These are phyloP conservation scores for Erebia epiphron DNA, from an alignment of 2,888 invertebrate species.

Conservation along the genomic window DNA sequence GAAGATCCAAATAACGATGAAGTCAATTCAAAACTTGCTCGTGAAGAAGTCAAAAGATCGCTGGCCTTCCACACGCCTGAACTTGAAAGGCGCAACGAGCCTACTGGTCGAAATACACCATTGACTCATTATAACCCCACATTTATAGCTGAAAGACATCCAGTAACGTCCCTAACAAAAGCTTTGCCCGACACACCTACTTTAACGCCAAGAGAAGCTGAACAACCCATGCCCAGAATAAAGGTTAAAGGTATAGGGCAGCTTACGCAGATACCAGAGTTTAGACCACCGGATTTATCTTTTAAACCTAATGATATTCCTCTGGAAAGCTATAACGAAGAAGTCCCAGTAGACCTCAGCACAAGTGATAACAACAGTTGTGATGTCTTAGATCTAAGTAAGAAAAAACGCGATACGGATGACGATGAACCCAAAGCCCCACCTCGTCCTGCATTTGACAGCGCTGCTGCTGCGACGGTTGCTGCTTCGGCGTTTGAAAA, in stretches of 20 bases:
- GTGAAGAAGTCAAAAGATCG: constrained; percentile 82
- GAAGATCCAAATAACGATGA: constrained; percentile 93
- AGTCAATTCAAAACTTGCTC: constrained; percentile 79
- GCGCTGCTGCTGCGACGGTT: constrained; percentile 66
- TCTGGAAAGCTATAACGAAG: constrained; percentile 72
- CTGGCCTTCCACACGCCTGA: constrained; percentile 81
- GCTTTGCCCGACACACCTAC: constrained; percentile 64
- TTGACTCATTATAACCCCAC: constrained; percentile 71
- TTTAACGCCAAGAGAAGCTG: constrained; percentile 66
- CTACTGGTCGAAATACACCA: constrained; percentile 69
- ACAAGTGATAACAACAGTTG: constrained; percentile 81
- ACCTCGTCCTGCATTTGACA: constrained; percentile 77
- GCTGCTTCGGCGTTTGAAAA: constrained; percentile 77
- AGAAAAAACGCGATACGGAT: constrained; percentile 84
- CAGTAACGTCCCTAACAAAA: constrained; percentile 65
- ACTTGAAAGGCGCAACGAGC: constrained; percentile 69
- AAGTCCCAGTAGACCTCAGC: constrained; percentile 87
- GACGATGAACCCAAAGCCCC: constrained; percentile 62
- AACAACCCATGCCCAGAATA: constrained; percentile 72
- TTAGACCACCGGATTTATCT: constrained; percentile 62
- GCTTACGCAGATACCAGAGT: constrained; percentile 82
- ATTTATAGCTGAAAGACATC: constrained; percentile 76
- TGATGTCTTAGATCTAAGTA: constrained; percentile 92
- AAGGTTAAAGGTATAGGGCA: constrained; percentile 86
- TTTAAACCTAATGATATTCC: constrained; percentile 65